phyloP scores from a whole-genome alignment of 1,140 invertebrate species.

The Drosophila cardini region DNA sequence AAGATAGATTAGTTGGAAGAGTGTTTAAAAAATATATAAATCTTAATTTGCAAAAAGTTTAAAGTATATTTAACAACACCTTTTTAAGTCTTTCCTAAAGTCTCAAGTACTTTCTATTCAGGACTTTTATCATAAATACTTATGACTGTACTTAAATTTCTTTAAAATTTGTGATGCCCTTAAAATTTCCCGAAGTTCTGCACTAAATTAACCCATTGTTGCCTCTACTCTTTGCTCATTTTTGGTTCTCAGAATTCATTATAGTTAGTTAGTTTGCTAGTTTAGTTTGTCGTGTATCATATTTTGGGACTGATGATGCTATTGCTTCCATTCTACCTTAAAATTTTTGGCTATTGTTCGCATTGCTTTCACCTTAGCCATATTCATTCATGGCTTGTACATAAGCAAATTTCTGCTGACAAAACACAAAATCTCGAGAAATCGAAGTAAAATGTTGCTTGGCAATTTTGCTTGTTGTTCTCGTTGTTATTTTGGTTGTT shows the following conservation, averaged over 20 bases:
- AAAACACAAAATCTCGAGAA: constrained; percentile 75
- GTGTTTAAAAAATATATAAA: too few species aligned
- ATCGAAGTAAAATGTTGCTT: constrained; percentile 79
- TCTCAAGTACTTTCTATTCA: too few species aligned
- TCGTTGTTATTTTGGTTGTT: constrained; percentile 49
- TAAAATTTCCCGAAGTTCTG: too few species aligned
- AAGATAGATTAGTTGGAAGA: too few species aligned
- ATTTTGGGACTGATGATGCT: not conserved
- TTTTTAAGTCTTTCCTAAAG: too few species aligned
- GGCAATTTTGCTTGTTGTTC: constrained; percentile 64
- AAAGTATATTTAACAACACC: too few species aligned
- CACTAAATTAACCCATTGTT: too few species aligned
- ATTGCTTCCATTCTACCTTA: constrained; percentile 3
- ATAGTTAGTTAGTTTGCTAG: constrained; percentile 28
- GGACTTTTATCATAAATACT: too few species aligned
- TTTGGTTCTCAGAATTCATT: not conserved
- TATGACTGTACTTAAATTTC: too few species aligned
- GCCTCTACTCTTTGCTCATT: not conserved
- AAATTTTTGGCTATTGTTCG: constrained; percentile 51
- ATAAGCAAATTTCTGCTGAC: constrained; percentile 81
- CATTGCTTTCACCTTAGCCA: constrained; percentile 58
- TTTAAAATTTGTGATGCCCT: too few species aligned
- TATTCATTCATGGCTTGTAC: constrained; percentile 36
- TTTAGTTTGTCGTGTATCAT: constrained; percentile 1
- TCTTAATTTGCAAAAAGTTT: too few species aligned